These are phyloP conservation scores for Teleogryllus occipitalis DNA, from an alignment of 1,140 invertebrate genomes.

Conservation along the genomic window DNA sequence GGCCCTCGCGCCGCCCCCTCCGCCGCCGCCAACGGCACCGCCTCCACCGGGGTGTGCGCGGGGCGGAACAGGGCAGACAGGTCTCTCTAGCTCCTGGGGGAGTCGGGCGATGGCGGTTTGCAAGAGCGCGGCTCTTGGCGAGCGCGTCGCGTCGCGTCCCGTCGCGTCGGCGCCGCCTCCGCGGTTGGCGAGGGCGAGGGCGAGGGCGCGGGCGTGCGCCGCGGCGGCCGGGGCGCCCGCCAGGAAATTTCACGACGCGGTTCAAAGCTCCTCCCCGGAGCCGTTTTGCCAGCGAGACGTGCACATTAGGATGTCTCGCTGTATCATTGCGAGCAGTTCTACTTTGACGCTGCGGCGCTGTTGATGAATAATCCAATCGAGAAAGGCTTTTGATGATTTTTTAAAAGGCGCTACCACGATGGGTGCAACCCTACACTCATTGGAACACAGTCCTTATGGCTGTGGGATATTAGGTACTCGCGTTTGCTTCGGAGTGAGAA, in stretches of 20 bases:
- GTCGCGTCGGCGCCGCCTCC: too few species aligned
- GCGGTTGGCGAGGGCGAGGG: too few species aligned
- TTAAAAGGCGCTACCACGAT: neutral
- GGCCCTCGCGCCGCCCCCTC: too few species aligned
- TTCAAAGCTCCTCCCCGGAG: neutral
- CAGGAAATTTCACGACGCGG: neutral
- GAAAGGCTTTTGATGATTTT: neutral
- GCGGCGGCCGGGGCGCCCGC: too few species aligned
- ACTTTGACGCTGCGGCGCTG: neutral
- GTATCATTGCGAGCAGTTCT: neutral
- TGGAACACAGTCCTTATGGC: neutral
- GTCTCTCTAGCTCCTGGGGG: too few species aligned
- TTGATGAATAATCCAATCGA: neutral
- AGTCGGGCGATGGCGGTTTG: too few species aligned
- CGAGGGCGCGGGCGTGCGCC: neutral
- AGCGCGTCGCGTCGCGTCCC: too few species aligned
- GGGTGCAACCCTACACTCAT: neutral
- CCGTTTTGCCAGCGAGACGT: neutral
- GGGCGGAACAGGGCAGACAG: too few species aligned
- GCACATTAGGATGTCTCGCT: neutral
- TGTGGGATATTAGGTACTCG: neutral
- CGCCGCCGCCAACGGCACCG: too few species aligned
- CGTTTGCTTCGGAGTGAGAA: too few species aligned
- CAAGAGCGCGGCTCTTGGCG: too few species aligned
- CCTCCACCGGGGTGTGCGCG: too few species aligned